A percentile compares a stretch with the other conserved stretches of the same genome.
phyloP scores from a whole-genome alignment of 2,113 vertebrate genomes.

The Camarhynchus parvulus region DNA sequence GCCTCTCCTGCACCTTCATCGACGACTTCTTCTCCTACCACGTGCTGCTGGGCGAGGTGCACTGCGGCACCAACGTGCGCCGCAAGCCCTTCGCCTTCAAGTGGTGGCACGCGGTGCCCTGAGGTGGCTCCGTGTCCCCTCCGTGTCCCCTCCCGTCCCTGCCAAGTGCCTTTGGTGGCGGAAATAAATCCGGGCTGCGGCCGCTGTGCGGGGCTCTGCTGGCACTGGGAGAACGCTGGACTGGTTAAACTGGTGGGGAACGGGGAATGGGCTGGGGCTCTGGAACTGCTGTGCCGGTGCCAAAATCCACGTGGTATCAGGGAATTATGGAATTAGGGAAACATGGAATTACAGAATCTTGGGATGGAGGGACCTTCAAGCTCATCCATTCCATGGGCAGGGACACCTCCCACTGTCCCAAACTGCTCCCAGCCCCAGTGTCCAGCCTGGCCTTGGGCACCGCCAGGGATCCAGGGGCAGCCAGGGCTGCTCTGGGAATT shows the following conservation, averaged over 20 bases:
- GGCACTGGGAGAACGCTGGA: neutral
- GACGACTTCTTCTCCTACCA: neutral
- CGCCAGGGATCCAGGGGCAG: neutral
- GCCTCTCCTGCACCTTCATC: neutral
- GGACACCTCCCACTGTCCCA: neutral
- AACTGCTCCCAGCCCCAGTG: neutral
- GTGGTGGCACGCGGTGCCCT: neutral
- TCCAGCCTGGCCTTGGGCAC: neutral
- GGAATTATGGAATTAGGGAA: neutral
- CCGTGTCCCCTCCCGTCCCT: neutral
- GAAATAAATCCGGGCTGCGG: neutral
- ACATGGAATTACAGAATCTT: neutral
- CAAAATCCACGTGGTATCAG: too few relatives aligned
- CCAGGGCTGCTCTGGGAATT: neutral
- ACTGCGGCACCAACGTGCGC: neutral
- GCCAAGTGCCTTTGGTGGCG: neutral
- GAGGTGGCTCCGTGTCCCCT: neutral
- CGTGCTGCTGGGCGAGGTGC: neutral
- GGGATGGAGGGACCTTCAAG: neutral
- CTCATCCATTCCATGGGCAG: neutral
- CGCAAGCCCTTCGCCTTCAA: neutral
- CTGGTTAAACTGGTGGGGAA: neutral
- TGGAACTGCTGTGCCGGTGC: neutral
- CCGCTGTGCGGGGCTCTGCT: neutral
- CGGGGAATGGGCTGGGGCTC: neutral